Evolutionary conservation across 2,888 invertebrate species (phyloP).

Genomic region (Melieria picta): DNA sequence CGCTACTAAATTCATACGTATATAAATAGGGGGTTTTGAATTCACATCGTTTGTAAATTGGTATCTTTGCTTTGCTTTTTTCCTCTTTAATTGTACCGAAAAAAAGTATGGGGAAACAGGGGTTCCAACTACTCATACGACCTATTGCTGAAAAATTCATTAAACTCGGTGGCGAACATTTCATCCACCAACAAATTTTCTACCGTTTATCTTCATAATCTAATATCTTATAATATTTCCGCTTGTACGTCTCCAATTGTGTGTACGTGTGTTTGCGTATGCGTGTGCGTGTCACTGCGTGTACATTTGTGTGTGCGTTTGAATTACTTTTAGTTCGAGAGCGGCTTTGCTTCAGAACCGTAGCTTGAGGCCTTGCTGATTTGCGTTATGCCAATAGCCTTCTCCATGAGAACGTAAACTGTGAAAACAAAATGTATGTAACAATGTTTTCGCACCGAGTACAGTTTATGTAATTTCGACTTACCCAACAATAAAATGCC

Average conservation of each 20-base stretch:
- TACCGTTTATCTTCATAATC: too few relatives aligned
- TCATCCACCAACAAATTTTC: too few relatives aligned
- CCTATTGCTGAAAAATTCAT: too few relatives aligned
- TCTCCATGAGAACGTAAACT: constrained; percentile 82
- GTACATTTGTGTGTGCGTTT: neutral
- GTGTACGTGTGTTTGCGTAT: constrained; percentile 1
- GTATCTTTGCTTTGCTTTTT: constrained; percentile 37
- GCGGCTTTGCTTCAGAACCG: constrained; percentile 67
- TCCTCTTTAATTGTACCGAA: constrained; percentile 1
- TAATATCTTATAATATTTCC: neutral
- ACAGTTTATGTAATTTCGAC: constrained; percentile 63
- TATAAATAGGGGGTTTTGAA: neutral
- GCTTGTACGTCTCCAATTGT: constrained; percentile 2
- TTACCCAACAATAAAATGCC: constrained; percentile 79
- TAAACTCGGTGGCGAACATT: too few relatives aligned
- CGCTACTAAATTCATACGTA: constrained; percentile 14
- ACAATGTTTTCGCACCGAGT: neutral
- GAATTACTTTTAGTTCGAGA: constrained; percentile 50
- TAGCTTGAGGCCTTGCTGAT: constrained; percentile 87
- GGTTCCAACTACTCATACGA: too few relatives aligned
- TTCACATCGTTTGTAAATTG: constrained; percentile 36
- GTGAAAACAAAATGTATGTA: constrained; percentile 62
- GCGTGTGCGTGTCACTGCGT: constrained; percentile 3
- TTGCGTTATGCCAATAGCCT: constrained; percentile 84
- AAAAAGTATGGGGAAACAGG: too few relatives aligned